Conservation (phyloP, 2,888 invertebrate genomes). For the Exocentrus adspersus region DNA sequence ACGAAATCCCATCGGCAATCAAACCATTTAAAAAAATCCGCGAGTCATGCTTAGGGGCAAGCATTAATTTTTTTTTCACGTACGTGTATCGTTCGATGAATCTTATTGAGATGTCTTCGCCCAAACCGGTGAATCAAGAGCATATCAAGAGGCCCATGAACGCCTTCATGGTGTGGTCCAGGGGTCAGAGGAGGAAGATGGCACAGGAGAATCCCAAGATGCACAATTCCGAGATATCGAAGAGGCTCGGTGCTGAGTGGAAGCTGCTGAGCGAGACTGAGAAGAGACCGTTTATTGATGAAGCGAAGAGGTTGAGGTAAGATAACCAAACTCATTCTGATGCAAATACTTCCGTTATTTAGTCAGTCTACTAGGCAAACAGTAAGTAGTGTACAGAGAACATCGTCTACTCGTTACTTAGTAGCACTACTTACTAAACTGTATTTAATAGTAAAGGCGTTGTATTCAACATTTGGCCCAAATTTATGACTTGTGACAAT, state of each 20-base stretch:
- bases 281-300: slow-evolving; percentile 90
- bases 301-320: slow-evolving; percentile 87
- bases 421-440: too few relatives aligned
- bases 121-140: slow-evolving; percentile 62
- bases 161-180: slow-evolving; percentile 90
- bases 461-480: too few relatives aligned
- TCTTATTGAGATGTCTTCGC: slow-evolving; percentile 49
- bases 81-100: not conserved
- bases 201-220: slow-evolving; percentile 94
- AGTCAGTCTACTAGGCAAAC: too few relatives aligned
- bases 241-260: slow-evolving; percentile 89
- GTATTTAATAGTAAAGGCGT: too few relatives aligned
- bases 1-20: slow-evolving; percentile 10
- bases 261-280: slow-evolving; percentile 86
- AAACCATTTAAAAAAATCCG: not conserved
- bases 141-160: slow-evolving; percentile 85
- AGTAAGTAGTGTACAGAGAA: too few relatives aligned
- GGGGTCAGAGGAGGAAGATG: slow-evolving; percentile 90
- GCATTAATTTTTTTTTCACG: not conserved
- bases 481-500: too few relatives aligned
- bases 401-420: too few relatives aligned
- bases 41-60: not conserved
- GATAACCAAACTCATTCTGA: too few relatives aligned
- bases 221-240: slow-evolving; percentile 93
- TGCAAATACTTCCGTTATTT: too few relatives aligned